Evolutionary conservation across 2,113 vertebrate species (phyloP).

Genomic region (Macaca mulatta): DNA sequence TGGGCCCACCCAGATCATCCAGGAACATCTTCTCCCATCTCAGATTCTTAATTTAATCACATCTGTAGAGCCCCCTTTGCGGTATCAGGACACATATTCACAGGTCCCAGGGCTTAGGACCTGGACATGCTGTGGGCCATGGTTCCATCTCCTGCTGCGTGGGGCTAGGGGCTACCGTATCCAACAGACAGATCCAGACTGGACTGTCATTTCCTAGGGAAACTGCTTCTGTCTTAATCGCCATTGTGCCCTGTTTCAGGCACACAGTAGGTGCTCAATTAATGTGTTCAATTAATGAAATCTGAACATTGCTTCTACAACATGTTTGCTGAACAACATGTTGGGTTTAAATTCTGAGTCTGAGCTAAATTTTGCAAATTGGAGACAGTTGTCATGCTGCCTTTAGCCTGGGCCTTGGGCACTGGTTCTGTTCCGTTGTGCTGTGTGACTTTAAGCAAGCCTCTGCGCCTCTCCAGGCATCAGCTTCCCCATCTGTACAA

Average conservation of each 20-base stretch:
- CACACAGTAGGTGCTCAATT: not conserved
- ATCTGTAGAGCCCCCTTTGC: not conserved
- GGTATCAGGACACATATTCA: not conserved
- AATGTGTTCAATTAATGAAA: not conserved
- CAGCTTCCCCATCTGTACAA: not conserved
- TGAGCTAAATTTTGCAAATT: not conserved
- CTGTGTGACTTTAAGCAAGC: not conserved
- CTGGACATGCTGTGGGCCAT: not conserved
- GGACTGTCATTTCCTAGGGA: not conserved
- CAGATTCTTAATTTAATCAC: not conserved
- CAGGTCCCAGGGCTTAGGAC: not conserved
- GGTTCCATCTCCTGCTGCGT: accelerated
- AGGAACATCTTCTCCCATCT: not conserved
- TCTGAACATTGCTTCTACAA: not conserved
- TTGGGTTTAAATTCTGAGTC: not conserved
- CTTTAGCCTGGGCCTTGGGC: not conserved
- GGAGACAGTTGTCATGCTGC: not conserved
- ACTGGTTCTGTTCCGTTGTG: not conserved
- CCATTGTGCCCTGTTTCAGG: not conserved
- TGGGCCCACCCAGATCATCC: not conserved
- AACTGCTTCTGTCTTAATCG: not conserved
- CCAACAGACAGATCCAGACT: not conserved
- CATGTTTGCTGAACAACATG: not conserved
- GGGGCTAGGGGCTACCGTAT: not conserved
- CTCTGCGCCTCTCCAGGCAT: not conserved